phyloP scores from a whole-genome alignment of 1,140 invertebrate genomes.

The Aphaenogaster rudis region DNA sequence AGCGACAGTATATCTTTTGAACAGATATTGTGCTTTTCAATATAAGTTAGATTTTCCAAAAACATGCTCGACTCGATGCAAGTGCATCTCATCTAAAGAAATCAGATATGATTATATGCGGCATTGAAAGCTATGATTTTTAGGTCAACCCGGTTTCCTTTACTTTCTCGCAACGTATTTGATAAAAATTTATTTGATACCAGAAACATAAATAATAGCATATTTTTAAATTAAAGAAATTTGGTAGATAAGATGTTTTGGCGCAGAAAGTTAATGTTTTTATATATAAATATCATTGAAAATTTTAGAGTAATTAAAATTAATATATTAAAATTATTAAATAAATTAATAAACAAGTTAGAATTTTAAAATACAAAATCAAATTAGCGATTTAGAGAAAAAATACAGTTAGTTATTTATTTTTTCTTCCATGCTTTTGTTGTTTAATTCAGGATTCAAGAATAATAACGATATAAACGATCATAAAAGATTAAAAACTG shows the following conservation, averaged over 20 bases:
- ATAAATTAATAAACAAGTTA: background rate
- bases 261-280: background rate
- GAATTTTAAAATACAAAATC: background rate
- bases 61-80: constrained; percentile 5
- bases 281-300: background rate
- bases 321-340: background rate
- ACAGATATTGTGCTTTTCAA: constrained; percentile 19
- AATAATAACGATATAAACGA: background rate
- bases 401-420: background rate
- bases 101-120: constrained; percentile 19
- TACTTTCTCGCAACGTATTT: constrained; percentile 5
- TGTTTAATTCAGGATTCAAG: background rate
- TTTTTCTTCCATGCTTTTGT: background rate
- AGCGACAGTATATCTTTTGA: background rate
- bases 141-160: constrained; percentile 27
- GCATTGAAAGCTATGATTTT: constrained; percentile 42
- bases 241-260: background rate
- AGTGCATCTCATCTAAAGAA: constrained; percentile 34
- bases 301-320: background rate
- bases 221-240: background rate
- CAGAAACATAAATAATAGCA: background rate
- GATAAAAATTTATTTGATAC: constrained; percentile 1
- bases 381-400: background rate
- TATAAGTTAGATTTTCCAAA: constrained; percentile 33
- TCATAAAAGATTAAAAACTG: background rate